Base-by-base conservation (phyloP, 2,888 invertebrate species). In the Pammene aurita region DNA sequence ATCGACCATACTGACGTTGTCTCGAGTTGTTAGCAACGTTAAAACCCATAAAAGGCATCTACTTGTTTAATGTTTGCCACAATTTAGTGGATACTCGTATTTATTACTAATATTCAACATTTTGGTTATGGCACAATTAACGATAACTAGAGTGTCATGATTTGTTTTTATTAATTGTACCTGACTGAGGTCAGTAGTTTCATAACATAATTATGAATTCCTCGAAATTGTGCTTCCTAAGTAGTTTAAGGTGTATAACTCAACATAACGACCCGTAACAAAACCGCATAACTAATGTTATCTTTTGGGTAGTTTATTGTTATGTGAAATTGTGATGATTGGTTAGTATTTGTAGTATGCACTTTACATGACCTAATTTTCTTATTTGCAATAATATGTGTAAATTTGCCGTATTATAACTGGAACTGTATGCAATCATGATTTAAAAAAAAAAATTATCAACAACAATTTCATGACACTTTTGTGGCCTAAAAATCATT, bases 1-100 rank as follows among this genome's bases (percentile, higher is more conserved):
- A 81, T 79, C 89, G 90, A 90, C 90, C 89, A 90, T 82, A 81
- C 83, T 88, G 90, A 90, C 90, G 89, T 87, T 84, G 86, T 83
- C 85, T 84, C 87, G 87, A 89, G 89, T 88, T 89, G 83, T 81
- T 84, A 79, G 77, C 58, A 69, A 69, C 60, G 60, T 55, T 54
- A 44, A 48, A 57, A 52, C 34, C 18, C 58, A 50, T 58, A 48
- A 18, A 58, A 64, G 11, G 52, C 35, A 54, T 52, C 7, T 41
- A 10, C 60, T 44, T 64, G 11, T 38, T 67, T 48, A 44, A 55
- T 44, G 7, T 69, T 46, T 58, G 18, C 34, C 54, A 54, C 10
- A 46, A 69, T 54, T 38, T 48, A 26, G 54, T 56, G 55, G 44
- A 7, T n/a, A 18, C 5, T 42, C 14, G 4, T 57, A 57, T n/a